Evolutionary conservation across 1,140 invertebrate genomes (phyloP).

Genomic region (Ditylenchus dipsaci): DNA sequence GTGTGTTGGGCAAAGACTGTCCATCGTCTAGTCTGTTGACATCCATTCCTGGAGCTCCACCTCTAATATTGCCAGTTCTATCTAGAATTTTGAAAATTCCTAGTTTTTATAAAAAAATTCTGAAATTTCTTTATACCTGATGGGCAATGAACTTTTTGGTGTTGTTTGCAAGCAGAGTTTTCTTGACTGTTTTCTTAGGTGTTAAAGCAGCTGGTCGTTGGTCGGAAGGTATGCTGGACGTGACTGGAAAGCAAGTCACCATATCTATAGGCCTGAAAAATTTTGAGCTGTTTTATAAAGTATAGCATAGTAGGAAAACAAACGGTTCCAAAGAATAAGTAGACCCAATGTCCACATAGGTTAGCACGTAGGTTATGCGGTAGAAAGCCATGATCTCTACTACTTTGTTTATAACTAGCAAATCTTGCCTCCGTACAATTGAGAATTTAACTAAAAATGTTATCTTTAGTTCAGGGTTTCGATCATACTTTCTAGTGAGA

Average conservation of each 20-base stretch:
- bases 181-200: not conserved
- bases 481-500: too few species aligned
- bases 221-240: not conserved
- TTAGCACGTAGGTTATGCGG: not conserved
- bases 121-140: not conserved
- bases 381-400: not conserved
- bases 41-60: not conserved
- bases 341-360: not conserved
- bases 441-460: not conserved
- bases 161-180: not conserved
- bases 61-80: not conserved
- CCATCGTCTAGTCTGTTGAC: not conserved
- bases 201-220: not conserved
- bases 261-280: not conserved
- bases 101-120: not conserved
- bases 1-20: not conserved
- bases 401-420: not conserved
- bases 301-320: not conserved
- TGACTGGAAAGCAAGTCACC: not conserved
- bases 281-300: not conserved
- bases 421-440: not conserved
- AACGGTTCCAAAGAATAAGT: not conserved
- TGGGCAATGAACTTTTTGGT: conserved; percentile 1
- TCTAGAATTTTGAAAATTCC: not conserved
- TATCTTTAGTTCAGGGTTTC: too few species aligned